phyloP scores from a whole-genome alignment of 2,888 invertebrate genomes.

The Callyntrura guangdongensis region DNA sequence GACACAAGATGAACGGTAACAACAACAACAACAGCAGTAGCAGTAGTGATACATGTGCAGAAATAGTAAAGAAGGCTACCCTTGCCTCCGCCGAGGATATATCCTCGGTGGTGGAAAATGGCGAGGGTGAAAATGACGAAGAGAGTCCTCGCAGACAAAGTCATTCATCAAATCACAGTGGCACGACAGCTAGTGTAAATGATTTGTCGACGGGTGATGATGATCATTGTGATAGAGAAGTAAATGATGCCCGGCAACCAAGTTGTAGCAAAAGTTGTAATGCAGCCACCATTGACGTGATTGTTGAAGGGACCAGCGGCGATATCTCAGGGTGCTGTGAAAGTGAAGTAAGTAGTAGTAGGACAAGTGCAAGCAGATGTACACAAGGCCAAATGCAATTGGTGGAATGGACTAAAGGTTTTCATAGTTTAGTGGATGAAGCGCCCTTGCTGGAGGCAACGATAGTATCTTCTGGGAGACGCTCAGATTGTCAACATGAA shows the following conservation, averaged over 20 bases:
- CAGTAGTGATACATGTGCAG: slow-evolving; percentile 22
- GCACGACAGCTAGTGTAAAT: slow-evolving; percentile 62
- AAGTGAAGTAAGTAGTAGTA: slow-evolving; percentile 45
- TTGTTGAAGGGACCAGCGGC: slow-evolving; percentile 8
- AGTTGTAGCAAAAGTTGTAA: not conserved
- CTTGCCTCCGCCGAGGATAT: slow-evolving; percentile 9
- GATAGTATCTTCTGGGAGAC: not conserved
- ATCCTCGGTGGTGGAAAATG: slow-evolving; percentile 48
- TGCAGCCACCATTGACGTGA: slow-evolving; percentile 48
- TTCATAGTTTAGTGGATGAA: slow-evolving; percentile 69
- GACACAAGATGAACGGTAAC: slow-evolving; percentile 33
- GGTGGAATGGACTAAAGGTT: slow-evolving; percentile 69
- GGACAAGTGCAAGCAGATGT: slow-evolving; percentile 31
- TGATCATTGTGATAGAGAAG: not conserved
- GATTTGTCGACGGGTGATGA: slow-evolving; percentile 51
- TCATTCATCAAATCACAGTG: slow-evolving; percentile 60
- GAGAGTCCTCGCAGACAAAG: slow-evolving; percentile 63
- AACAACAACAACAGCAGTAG: too few relatives aligned
- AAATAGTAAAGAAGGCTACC: not conserved
- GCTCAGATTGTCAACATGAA: not conserved
- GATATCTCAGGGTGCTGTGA: slow-evolving; percentile 35
- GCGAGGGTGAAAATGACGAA: slow-evolving; percentile 38
- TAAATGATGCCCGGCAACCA: slow-evolving; percentile 15
- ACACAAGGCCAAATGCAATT: slow-evolving; percentile 44
- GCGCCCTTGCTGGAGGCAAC: slow-evolving; percentile 57